Conservation (phyloP, 2,113 vertebrate genomes). For the Anhinga anhinga region DNA sequence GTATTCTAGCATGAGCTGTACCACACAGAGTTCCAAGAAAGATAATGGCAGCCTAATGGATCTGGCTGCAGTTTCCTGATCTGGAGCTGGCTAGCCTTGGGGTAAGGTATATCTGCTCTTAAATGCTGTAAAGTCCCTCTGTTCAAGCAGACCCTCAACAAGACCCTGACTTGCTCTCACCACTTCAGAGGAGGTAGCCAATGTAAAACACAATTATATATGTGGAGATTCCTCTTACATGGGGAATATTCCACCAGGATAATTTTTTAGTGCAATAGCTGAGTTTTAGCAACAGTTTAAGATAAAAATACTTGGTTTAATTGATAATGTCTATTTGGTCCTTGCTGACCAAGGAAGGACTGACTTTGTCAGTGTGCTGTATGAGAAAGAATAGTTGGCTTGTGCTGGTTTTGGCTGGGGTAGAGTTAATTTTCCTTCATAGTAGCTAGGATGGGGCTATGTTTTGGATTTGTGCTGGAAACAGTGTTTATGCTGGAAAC, state of each 20-base stretch:
- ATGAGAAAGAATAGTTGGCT: not conserved
- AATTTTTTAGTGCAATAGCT: not conserved
- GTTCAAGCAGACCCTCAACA: not conserved
- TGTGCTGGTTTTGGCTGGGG: not conserved
- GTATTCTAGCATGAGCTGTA: not conserved
- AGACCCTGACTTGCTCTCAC: not conserved
- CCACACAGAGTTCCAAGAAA: not conserved
- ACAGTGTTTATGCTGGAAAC: too few relatives aligned
- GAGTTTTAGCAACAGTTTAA: not conserved
- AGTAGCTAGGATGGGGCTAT: too few relatives aligned
- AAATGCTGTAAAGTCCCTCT: not conserved
- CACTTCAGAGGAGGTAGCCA: not conserved
- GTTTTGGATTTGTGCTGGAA: too few relatives aligned
- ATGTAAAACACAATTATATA: not conserved
- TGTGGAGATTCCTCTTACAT: not conserved
- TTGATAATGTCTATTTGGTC: not conserved
- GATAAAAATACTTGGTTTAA: not conserved
- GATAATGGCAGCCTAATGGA: not conserved
- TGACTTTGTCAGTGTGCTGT: not conserved
- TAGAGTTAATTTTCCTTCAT: too few relatives aligned
- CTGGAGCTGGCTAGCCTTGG: not conserved
- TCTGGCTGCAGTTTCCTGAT: not conserved
- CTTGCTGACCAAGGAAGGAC: not conserved
- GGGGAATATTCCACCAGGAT: not conserved
- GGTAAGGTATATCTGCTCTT: not conserved